These are phyloP conservation scores for Villa cingulata DNA, from an alignment of 2,888 invertebrate species.

Conservation along the genomic window DNA sequence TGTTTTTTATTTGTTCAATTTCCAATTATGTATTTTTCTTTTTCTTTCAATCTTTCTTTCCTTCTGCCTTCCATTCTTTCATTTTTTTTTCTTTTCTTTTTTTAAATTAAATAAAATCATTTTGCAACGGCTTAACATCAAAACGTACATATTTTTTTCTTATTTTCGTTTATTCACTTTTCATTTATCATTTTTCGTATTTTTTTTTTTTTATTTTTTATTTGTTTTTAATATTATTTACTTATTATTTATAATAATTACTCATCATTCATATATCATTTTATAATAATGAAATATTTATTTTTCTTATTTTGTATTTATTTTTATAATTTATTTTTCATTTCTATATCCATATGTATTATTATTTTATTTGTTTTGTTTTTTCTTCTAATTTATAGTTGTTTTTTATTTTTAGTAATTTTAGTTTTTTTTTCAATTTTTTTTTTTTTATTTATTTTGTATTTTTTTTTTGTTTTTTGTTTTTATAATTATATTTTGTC, in stretches of 20 bases:
- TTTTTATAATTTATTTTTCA: conserved; percentile 5
- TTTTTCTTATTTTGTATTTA: background rate
- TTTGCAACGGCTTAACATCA: background rate
- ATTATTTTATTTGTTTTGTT: background rate
- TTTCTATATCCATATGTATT: background rate
- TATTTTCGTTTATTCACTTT: no score
- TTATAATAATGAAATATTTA: no score
- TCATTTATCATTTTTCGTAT: no score
- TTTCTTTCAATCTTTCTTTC: conserved; percentile 1
- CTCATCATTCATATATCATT: no score
- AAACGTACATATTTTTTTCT: background rate
- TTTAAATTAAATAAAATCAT: background rate
- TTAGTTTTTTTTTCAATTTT: no score
- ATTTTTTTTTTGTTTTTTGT: background rate
- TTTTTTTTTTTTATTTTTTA: no score
- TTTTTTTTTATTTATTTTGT: background rate
- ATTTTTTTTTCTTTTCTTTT: background rate
- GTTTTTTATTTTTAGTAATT: no score
- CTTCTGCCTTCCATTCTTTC: background rate
- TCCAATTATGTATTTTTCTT: no score
- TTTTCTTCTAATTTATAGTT: no score
- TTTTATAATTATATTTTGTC: conserved; percentile 3
- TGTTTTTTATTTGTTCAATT: no score
- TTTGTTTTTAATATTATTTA: no score
- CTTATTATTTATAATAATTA: no score